Percentiles rank a stretch among this genome's conserved stretches.
These are phyloP conservation scores for Hippocampus zosterae DNA, from an alignment of 2,113 vertebrate species.

Conservation along the genomic window DNA sequence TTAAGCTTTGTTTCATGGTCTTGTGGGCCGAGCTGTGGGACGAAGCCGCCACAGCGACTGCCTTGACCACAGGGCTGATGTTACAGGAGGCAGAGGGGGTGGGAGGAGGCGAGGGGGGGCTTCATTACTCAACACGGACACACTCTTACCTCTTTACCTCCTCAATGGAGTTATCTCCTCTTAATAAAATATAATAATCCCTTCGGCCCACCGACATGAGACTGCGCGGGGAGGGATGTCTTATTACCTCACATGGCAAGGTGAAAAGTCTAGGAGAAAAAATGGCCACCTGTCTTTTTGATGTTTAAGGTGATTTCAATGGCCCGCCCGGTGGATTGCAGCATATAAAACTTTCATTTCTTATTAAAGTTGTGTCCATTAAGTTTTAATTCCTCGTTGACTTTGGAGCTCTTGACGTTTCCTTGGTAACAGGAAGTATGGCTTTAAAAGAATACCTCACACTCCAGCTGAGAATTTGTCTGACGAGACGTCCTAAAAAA, in stretches of 20 bases:
- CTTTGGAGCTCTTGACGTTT: slow-evolving; percentile 3
- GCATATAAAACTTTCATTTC: slow-evolving; percentile 8
- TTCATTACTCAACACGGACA: slow-evolving; percentile 42
- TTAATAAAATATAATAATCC: slow-evolving; percentile 59
- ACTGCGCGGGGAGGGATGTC: slow-evolving; percentile 33
- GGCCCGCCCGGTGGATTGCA: not conserved
- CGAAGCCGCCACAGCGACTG: slow-evolving; percentile 31
- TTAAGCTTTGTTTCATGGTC: slow-evolving; percentile 42
- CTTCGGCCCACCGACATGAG: slow-evolving; percentile 23
- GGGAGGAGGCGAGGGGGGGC: not conserved
- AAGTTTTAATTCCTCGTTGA: slow-evolving; percentile 6
- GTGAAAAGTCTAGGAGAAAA: slow-evolving; percentile 14
- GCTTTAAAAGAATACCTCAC: not conserved
- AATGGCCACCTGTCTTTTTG: slow-evolving; percentile 21
- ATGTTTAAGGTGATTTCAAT: slow-evolving; percentile 6
- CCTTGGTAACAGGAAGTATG: not conserved
- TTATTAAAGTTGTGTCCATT: slow-evolving; percentile 4
- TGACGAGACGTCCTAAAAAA: not conserved
- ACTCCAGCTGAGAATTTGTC: not conserved
- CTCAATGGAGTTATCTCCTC: slow-evolving; percentile 28
- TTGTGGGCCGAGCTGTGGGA: slow-evolving; percentile 33
- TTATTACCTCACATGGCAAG: slow-evolving; percentile 16
- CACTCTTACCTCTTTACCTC: slow-evolving; percentile 15
- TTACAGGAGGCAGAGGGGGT: slow-evolving; percentile 7
- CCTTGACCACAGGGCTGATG: slow-evolving; percentile 37